Percentiles rank a stretch among this genome's conserved stretches.
These are phyloP conservation scores for Raja brachyura DNA, from an alignment of 2,113 vertebrate species.

Conservation along the genomic window DNA sequence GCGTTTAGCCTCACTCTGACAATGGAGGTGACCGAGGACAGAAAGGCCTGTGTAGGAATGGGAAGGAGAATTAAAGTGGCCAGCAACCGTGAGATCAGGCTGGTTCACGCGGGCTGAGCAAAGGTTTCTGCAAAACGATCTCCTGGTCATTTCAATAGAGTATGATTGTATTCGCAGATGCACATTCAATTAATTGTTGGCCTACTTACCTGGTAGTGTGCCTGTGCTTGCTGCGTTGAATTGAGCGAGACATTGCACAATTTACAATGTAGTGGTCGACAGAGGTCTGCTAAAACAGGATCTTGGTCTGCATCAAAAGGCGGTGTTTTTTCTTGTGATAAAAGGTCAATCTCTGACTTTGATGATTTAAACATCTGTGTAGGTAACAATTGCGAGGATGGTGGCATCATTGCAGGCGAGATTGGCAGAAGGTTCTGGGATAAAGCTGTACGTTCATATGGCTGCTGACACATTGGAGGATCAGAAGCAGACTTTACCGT, in stretches of 20 bases:
- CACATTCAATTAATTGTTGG: not conserved
- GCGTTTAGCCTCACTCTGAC: no score
- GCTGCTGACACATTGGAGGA: slow-evolving; percentile 62
- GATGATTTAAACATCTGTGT: slow-evolving; percentile 41
- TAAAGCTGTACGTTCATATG: slow-evolving; percentile 71
- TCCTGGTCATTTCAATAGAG: not conserved
- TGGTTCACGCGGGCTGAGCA: no score
- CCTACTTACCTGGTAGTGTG: slow-evolving; percentile 85
- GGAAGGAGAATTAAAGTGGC: no score
- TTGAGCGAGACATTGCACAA: slow-evolving; percentile 96
- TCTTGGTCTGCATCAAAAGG: slow-evolving; percentile 69
- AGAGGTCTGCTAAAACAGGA: slow-evolving; percentile 81
- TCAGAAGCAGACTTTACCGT: slow-evolving; percentile 56
- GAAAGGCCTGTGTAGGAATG: no score
- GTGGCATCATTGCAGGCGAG: slow-evolving; percentile 50
- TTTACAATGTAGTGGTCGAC: slow-evolving; percentile 95
- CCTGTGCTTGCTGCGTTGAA: slow-evolving; percentile 92
- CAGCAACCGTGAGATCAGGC: no score
- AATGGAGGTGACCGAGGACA: no score
- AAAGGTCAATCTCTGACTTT: slow-evolving; percentile 58
- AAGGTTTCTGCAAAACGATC: no score
- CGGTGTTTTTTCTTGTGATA: slow-evolving; percentile 72
- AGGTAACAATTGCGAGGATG: slow-evolving; percentile 56
- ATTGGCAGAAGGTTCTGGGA: slow-evolving; percentile 53
- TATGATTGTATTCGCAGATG: not conserved